Evolutionary conservation across 2,797 vertebrate genomes (phyloP).

Genomic region (Oryzias dopingdopingensis): DNA sequence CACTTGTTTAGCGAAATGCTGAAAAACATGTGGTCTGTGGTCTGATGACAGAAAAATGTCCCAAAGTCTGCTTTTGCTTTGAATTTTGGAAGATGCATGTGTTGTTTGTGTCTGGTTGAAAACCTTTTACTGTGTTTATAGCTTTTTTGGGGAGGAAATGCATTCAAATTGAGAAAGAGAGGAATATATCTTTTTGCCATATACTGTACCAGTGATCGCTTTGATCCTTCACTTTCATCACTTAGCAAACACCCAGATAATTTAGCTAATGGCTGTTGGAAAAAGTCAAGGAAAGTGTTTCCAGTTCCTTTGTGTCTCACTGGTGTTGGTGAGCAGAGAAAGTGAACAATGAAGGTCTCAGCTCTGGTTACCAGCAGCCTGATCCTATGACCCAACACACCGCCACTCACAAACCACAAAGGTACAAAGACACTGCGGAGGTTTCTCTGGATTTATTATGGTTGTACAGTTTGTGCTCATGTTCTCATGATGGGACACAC

Average conservation of each 20-base stretch:
- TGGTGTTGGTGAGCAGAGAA: constrained; percentile 54
- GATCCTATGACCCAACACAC: constrained; percentile 51
- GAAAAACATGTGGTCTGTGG: constrained; percentile 1
- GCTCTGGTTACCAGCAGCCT: constrained; percentile 56
- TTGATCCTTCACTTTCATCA: constrained; percentile 12
- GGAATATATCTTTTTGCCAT: too few species aligned
- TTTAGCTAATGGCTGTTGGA: constrained; percentile 38
- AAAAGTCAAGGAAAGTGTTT: constrained; percentile 46
- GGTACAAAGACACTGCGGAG: background rate
- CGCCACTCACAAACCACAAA: constrained; percentile 12
- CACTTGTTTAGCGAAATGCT: background rate
- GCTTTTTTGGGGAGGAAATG: too few species aligned
- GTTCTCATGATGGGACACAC: background rate
- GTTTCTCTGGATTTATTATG: constrained; percentile 2
- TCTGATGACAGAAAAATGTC: constrained; percentile 4
- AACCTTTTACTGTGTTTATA: constrained; percentile 1
- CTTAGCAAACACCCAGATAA: constrained; percentile 25
- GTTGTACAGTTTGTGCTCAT: background rate
- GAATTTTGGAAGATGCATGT: background rate
- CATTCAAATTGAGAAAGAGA: too few species aligned
- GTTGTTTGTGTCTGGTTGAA: background rate
- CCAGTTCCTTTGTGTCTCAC: constrained; percentile 25
- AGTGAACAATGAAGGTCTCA: constrained; percentile 55
- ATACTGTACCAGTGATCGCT: background rate
- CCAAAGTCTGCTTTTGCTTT: background rate